phyloP scores from a whole-genome alignment of 2,797 vertebrate genomes.

The Nannoperca obscura region DNA sequence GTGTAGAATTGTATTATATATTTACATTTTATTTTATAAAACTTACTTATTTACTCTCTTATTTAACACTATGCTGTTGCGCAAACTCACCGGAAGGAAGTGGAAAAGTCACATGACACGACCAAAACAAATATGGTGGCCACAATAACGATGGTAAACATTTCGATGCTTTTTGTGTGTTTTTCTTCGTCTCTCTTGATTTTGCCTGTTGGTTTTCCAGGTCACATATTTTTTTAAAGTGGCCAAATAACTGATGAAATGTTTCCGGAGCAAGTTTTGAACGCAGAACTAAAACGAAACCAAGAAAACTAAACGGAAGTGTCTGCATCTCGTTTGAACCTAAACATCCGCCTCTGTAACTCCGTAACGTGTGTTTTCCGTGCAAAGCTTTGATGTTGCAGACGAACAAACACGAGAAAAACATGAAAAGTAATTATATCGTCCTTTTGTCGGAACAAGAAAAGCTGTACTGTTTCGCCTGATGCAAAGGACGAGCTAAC shows the following conservation, averaged over 20 bases:
- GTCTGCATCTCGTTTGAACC: slow-evolving; percentile 64
- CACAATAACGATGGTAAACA: background rate
- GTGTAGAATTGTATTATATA: background rate
- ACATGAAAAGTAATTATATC: background rate
- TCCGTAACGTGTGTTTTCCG: slow-evolving; percentile 43
- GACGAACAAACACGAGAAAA: background rate
- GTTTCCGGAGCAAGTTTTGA: fast-evolving
- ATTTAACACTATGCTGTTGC: background rate
- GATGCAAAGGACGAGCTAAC: background rate
- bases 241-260: fast-evolving
- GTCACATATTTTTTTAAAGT: fast-evolving
- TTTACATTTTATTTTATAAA: background rate
- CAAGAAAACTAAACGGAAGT: slow-evolving; percentile 66
- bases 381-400: background rate
- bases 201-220: fast-evolving
- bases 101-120: slow-evolving; percentile 30
- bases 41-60: too few species aligned
- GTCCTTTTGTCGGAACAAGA: background rate
- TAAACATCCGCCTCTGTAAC: slow-evolving; percentile 80
- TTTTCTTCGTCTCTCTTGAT: background rate
- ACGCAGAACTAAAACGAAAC: slow-evolving; percentile 25
- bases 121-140: slow-evolving; percentile 78
- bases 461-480: background rate
- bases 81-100: slow-evolving; percentile 23
- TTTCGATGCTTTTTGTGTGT: background rate